phyloP scores from a whole-genome alignment of 2,113 vertebrate species.

The Ceuthmochares aereus region DNA sequence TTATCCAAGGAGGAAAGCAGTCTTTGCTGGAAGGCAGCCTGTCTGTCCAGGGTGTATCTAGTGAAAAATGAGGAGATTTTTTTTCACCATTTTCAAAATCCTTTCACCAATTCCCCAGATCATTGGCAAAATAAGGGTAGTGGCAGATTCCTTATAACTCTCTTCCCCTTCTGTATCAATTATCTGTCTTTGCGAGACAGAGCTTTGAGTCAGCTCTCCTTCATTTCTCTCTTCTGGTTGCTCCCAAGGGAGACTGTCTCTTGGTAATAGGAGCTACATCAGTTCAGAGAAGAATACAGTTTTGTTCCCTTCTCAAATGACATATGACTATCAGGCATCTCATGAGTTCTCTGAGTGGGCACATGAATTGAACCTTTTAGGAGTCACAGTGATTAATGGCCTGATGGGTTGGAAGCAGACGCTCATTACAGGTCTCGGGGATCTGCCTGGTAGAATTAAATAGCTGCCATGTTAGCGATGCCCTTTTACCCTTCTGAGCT shows the following conservation, averaged over 20 bases:
- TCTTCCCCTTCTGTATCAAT: constrained; percentile 7
- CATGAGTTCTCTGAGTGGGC: constrained; percentile 55
- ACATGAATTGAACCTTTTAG: constrained; percentile 64
- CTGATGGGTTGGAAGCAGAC: constrained; percentile 51
- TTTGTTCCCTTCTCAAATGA: constrained; percentile 55
- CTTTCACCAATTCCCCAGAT: neutral
- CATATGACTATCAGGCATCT: constrained; percentile 63
- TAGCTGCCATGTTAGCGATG: neutral
- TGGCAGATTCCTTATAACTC: neutral
- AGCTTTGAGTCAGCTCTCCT: constrained; percentile 47
- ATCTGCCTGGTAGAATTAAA: constrained; percentile 42
- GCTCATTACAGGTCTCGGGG: neutral
- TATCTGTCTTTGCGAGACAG: neutral
- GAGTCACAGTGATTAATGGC: constrained; percentile 54
- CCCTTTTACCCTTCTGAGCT: constrained; percentile 16
- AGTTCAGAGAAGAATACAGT: constrained; percentile 47
- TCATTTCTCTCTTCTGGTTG: constrained; percentile 8
- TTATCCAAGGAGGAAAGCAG: neutral
- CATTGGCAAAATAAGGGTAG: neutral
- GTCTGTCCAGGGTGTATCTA: neutral
- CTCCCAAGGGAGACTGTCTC: constrained; percentile 38
- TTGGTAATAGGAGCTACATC: constrained; percentile 55
- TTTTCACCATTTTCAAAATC: neutral
- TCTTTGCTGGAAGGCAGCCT: neutral
- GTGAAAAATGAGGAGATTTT: neutral